These are phyloP conservation scores for Dysidea cf. avara DNA, from an alignment of 37 sponge, comb jelly and placozoan species.

Conservation along the genomic window DNA sequence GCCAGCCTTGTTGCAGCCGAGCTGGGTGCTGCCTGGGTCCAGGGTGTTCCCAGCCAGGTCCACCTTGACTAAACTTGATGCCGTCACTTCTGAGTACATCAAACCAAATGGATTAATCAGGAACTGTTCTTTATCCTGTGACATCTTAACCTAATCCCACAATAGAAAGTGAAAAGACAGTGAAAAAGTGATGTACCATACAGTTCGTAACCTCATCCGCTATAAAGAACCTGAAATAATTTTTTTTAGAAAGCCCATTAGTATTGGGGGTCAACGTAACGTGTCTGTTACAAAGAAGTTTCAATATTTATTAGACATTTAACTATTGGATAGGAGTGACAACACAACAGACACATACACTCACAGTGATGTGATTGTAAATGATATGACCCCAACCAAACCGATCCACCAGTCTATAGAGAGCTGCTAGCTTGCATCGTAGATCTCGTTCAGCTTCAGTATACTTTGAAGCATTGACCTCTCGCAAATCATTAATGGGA, in stretches of 20 bases:
- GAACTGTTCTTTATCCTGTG: conserved; percentile 32
- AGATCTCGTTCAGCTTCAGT: conserved; percentile 35
- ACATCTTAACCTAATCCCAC: no score
- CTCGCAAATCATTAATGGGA: conserved; percentile 61
- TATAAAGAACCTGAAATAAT: no score
- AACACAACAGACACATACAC: no score
- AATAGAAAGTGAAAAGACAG: no score
- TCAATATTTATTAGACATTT: no score
- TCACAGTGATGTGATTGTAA: conserved; percentile 84
- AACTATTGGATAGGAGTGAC: no score
- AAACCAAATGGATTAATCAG: conserved; percentile 89
- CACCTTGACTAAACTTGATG: conserved; percentile 77
- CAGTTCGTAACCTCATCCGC: no score
- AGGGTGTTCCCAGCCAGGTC: conserved; percentile 71
- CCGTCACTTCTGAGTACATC: conserved; percentile 78
- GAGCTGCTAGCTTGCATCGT: conserved; percentile 83
- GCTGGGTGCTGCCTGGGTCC: conserved; percentile 74
- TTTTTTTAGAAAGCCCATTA: no score
- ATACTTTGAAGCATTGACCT: conserved; percentile 37
- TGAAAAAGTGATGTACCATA: no score
- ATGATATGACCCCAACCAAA: conserved; percentile 78
- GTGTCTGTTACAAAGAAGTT: no score
- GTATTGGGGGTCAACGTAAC: no score
- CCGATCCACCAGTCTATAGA: conserved; percentile 73
- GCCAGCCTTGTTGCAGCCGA: conserved; percentile 60